phyloP scores from a whole-genome alignment of 2,888 invertebrate genomes.

The Neria commutata region DNA sequence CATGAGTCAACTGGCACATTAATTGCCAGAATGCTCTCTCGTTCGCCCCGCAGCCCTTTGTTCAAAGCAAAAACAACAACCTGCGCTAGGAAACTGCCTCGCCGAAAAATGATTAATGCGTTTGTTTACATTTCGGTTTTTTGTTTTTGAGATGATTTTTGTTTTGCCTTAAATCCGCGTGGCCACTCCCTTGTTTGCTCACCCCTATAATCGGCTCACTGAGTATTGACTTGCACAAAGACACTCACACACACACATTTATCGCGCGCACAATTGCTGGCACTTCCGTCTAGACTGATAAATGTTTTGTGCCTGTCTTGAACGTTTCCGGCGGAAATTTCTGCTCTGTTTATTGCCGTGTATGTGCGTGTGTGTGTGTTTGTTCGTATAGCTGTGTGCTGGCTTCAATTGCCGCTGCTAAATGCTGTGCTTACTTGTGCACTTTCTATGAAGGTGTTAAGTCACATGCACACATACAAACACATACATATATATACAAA shows the following conservation, averaged over 20 bases:
- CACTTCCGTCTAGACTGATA: neutral
- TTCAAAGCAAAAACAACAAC: no score
- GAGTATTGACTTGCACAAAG: neutral
- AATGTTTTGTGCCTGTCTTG: neutral
- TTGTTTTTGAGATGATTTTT: no score
- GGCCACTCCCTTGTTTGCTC: no score
- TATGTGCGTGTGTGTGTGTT: neutral
- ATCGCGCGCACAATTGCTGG: neutral
- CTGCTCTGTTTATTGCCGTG: neutral
- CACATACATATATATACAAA: neutral
- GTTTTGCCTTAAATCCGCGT: no score
- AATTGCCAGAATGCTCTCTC: no score
- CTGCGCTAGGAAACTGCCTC: neutral
- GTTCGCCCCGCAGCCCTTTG: no score
- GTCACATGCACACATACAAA: neutral
- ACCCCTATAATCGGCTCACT: no score
- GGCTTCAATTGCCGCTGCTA: no score
- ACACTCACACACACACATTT: neutral
- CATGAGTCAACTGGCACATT: no score
- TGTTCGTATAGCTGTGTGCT: neutral
- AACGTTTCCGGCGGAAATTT: neutral
- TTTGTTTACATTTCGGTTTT: neutral
- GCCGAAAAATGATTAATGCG: neutral
- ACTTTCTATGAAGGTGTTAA: neutral
- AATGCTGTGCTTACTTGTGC: neutral